These are phyloP conservation scores for Clivina fossor DNA, from an alignment of 2,888 invertebrate genomes.

Conservation along the genomic window DNA sequence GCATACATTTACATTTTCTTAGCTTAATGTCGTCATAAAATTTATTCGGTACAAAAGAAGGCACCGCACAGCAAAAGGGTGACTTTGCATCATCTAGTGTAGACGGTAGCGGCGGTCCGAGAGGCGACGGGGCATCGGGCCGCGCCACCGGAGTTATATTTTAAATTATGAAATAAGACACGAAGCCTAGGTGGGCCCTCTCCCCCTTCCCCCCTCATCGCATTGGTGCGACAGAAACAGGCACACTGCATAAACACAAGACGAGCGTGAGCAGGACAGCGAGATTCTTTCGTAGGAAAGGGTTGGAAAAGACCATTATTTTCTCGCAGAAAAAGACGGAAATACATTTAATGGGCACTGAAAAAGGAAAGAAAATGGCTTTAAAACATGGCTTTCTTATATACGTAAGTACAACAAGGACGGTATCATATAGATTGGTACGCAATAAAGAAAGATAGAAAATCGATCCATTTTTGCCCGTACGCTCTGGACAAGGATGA, in stretches of 20 bases:
- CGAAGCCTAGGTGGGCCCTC: conserved; percentile 6
- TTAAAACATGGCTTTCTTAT: conserved; percentile 34
- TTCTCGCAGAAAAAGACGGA: conserved; percentile 31
- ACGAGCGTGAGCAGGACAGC: conserved; percentile 10
- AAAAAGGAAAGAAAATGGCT: conserved; percentile 34
- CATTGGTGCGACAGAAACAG: conserved; percentile 18
- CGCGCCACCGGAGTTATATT: conserved; percentile 18
- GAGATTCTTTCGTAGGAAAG: conserved; percentile 27
- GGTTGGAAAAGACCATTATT: conserved; percentile 33
- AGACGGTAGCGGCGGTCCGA: conserved; percentile 1
- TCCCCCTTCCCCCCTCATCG: too few species aligned
- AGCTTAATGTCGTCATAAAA: conserved; percentile 29
- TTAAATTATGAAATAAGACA: conserved; percentile 31
- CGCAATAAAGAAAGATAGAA: conserved; percentile 2
- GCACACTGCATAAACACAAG: not conserved
- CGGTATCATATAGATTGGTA: not conserved
- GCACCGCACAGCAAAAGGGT: conserved; percentile 7
- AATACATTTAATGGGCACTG: conserved; percentile 30
- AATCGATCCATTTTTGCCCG: conserved; percentile 24
- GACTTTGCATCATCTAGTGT: conserved; percentile 12
- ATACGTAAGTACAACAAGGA: conserved; percentile 25
- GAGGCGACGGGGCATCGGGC: not conserved
- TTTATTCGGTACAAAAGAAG: conserved; percentile 26
- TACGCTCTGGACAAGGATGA: conserved; percentile 11
- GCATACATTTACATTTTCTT: conserved; percentile 31